phyloP scores from a whole-genome alignment of 2,113 vertebrate species.

The Donacobius atricapilla region DNA sequence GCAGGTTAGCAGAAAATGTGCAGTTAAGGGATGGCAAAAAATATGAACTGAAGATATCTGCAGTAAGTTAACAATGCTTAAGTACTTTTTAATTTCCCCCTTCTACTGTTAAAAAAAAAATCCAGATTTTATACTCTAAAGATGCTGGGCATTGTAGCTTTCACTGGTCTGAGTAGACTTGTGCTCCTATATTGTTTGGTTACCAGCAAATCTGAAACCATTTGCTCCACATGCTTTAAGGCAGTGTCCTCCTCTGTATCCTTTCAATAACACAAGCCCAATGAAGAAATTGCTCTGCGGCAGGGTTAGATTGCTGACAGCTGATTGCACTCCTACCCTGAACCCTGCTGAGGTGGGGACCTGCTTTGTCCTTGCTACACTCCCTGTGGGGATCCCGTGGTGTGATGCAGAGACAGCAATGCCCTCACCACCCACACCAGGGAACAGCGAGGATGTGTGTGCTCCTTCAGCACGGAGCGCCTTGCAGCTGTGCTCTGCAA shows the following conservation, averaged over 20 bases:
- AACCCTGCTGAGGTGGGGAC: background rate
- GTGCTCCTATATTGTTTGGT: background rate
- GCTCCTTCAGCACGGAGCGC: background rate
- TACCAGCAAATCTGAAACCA: background rate
- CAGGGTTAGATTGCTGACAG: background rate
- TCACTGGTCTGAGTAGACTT: background rate
- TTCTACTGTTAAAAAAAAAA: background rate
- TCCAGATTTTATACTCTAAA: background rate
- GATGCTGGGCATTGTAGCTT: background rate
- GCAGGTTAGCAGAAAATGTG: background rate
- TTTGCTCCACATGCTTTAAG: background rate
- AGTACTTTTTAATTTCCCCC: background rate
- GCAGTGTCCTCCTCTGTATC: background rate
- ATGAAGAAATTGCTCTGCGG: background rate
- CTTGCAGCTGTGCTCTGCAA: background rate
- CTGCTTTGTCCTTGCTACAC: background rate
- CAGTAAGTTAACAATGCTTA: background rate
- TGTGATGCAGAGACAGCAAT: fast-evolving
- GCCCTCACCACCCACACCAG: background rate
- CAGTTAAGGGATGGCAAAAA: background rate
- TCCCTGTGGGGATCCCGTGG: fast-evolving
- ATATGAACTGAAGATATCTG: background rate
- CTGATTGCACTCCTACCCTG: background rate
- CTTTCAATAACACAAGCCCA: background rate
- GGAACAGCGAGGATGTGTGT: fast-evolving